Conservation (phyloP, 2,113 vertebrate species). For the Oreochromis aureus region DNA sequence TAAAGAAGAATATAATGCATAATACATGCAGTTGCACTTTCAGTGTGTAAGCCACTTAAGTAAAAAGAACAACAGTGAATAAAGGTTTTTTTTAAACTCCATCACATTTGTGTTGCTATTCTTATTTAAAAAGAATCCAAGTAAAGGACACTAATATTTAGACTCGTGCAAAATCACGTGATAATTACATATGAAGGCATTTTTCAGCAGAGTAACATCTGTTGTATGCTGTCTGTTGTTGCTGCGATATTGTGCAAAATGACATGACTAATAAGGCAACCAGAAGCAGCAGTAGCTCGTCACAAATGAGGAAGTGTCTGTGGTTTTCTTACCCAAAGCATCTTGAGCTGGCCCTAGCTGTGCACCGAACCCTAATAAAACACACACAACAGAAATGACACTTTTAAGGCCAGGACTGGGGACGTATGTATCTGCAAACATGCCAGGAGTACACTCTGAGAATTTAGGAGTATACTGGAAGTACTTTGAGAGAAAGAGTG, state of each 20-base stretch:
- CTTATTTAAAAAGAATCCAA: not conserved
- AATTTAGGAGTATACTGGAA: not conserved
- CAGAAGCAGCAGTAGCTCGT: not conserved
- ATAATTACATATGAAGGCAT: not conserved
- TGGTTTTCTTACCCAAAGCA: conserved; percentile 29
- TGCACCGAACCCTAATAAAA: conserved; percentile 42
- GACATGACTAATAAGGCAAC: not conserved
- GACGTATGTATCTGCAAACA: not conserved
- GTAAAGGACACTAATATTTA: not conserved
- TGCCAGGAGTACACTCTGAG: not conserved
- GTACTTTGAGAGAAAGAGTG: not conserved
- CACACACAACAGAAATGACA: not conserved
- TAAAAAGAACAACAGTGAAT: not conserved
- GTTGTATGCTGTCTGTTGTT: not conserved
- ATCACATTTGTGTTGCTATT: not conserved
- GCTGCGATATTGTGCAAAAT: not conserved
- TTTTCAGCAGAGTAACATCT: not conserved
- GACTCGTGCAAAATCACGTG: not conserved
- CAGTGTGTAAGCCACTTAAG: not conserved
- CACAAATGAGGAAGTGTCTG: not conserved
- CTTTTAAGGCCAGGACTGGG: not conserved
- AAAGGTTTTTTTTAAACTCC: not conserved
- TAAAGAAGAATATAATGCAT: not conserved
- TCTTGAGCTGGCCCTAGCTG: conserved; percentile 45
- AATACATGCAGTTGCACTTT: conserved; percentile 6